Percentiles rank a stretch among this genome's conserved stretches.
Conservation (phyloP, 2,888 invertebrate genomes). For the Nomada fucata region DNA sequence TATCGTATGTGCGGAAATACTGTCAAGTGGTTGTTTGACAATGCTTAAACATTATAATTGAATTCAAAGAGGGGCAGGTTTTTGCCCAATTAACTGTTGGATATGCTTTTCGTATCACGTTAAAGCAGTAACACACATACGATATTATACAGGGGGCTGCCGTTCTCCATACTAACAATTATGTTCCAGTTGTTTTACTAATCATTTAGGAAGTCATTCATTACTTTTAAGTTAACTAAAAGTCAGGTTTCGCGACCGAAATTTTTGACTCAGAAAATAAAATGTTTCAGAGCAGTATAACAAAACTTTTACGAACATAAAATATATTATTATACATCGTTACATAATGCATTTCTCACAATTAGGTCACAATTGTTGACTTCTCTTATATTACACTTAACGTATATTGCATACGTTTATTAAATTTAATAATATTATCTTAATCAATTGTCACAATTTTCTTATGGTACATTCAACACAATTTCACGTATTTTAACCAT, state of each 20-base stretch:
- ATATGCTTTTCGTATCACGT: slow-evolving; percentile 50
- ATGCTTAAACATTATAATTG: slow-evolving; percentile 71
- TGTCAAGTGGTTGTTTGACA: slow-evolving; percentile 59
- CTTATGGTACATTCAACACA: not conserved
- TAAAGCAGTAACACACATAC: slow-evolving; percentile 32
- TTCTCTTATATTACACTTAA: slow-evolving; percentile 23
- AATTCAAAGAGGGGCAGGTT: slow-evolving; percentile 66
- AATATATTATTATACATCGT: slow-evolving; percentile 59
- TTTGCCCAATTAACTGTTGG: slow-evolving; percentile 60
- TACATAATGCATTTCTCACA: slow-evolving; percentile 28
- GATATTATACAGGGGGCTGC: slow-evolving; percentile 25
- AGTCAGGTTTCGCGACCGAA: not conserved
- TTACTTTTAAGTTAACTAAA: not conserved
- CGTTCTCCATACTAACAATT: slow-evolving; percentile 26
- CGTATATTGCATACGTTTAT: slow-evolving; percentile 5
- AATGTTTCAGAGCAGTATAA: not conserved
- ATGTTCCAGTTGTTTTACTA: slow-evolving; percentile 7
- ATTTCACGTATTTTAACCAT: slow-evolving; percentile 61
- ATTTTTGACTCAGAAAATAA: not conserved
- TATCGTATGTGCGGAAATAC: slow-evolving; percentile 78
- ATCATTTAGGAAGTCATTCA: not conserved
- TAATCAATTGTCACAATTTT: slow-evolving; percentile 9
- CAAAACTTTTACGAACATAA: slow-evolving; percentile 42
- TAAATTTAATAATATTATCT: slow-evolving; percentile 24
- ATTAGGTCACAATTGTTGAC: not conserved